Evolutionary conservation across 2,888 invertebrate genomes (phyloP).

Genomic region (Aphrophora alni): DNA sequence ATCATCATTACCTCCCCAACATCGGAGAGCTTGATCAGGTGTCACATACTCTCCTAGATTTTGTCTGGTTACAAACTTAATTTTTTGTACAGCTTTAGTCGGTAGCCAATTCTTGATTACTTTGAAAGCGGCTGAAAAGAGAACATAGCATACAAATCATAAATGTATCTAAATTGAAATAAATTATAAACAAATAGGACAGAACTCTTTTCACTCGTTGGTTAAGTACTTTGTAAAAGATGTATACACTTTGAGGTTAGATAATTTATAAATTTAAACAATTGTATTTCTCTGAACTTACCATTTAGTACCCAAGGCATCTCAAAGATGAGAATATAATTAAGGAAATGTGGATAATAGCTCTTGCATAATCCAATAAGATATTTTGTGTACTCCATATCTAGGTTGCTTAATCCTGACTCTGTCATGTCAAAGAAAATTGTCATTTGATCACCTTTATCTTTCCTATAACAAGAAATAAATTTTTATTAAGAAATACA

Average conservation of each 20-base stretch:
- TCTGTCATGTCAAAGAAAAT: constrained; percentile 91
- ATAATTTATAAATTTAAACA: constrained; percentile 12
- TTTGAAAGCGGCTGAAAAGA: constrained; percentile 81
- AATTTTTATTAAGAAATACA: neutral
- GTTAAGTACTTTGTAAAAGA: too few relatives aligned
- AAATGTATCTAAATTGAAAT: too few relatives aligned
- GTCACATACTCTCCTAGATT: constrained; percentile 76
- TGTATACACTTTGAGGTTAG: constrained; percentile 17
- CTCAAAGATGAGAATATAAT: constrained; percentile 89
- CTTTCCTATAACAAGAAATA: constrained; percentile 62
- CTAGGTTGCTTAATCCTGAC: constrained; percentile 85
- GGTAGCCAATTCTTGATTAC: constrained; percentile 87
- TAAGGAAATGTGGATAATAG: constrained; percentile 87
- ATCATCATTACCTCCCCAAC: constrained; percentile 82
- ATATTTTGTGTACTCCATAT: constrained; percentile 90
- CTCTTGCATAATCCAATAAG: constrained; percentile 84
- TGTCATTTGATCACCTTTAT: constrained; percentile 77
- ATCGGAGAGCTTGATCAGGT: constrained; percentile 73
- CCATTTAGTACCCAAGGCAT: constrained; percentile 94
- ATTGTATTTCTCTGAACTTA: constrained; percentile 56
- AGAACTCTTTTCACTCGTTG: too few relatives aligned
- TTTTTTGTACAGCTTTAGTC: constrained; percentile 84
- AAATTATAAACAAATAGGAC: too few relatives aligned
- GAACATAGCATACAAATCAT: neutral
- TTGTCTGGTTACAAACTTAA: constrained; percentile 82